phyloP scores from a whole-genome alignment of 1,140 invertebrate genomes.

The Mycetomoellerius zeteki region DNA sequence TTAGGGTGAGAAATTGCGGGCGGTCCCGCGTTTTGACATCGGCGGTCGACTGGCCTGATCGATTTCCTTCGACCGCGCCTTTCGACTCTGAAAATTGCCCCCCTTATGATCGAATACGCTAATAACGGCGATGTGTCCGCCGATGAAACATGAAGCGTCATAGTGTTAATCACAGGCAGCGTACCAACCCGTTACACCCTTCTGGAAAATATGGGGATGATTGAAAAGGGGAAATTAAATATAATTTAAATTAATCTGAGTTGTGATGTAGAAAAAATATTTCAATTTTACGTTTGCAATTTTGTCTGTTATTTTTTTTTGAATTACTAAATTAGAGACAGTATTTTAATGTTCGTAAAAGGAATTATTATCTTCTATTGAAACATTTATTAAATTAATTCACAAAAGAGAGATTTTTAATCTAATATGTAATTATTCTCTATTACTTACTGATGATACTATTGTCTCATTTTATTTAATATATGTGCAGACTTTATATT shows the following conservation, averaged over 20 bases:
- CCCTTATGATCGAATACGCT: constrained; percentile 20
- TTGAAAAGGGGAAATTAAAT: constrained; percentile 31
- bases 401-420: background rate
- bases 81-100: constrained; percentile 36
- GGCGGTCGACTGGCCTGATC: constrained; percentile 31
- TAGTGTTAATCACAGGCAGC: background rate
- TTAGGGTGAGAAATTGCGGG: constrained; percentile 59
- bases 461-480: background rate
- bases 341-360: background rate
- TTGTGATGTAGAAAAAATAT: background rate
- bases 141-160: constrained; percentile 27
- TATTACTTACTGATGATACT: no score
- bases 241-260: constrained; percentile 23
- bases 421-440: background rate
- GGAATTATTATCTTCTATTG: background rate
- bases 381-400: background rate
- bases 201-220: constrained; percentile 5
- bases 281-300: background rate
- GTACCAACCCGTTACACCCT: background rate
- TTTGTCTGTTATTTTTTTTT: background rate
- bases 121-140: constrained; percentile 18
- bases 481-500: background rate
- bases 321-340: background rate
- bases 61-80: constrained; percentile 42
- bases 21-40: constrained; percentile 46